Conservation (phyloP, 2,888 invertebrate genomes). For the Tricholauxania praeusta region DNA sequence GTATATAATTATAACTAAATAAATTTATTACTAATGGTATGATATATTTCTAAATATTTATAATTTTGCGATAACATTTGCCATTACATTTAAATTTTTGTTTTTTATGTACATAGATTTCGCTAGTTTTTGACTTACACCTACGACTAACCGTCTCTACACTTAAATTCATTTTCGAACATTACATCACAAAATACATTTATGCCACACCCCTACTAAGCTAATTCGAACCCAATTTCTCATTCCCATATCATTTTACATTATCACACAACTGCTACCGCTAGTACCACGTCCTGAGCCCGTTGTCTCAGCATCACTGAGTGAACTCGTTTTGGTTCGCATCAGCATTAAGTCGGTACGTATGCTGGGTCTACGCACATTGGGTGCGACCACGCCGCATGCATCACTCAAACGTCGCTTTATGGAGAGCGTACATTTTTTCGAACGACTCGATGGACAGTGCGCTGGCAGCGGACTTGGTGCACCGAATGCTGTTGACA, state of each 20-base stretch:
- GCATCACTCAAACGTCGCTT: constrained; percentile 87
- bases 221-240: neutral
- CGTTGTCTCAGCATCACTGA: constrained; percentile 76
- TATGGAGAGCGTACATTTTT: constrained; percentile 83
- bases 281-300: constrained; percentile 56
- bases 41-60: neutral
- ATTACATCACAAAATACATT: neutral
- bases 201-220: neutral
- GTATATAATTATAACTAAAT: constrained; percentile 21
- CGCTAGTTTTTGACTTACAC: too few relatives aligned
- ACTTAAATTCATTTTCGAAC: constrained; percentile 7
- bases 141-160: neutral
- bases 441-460: constrained; percentile 75
- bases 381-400: constrained; percentile 90
- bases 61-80: neutral
- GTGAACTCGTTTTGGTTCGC: constrained; percentile 83
- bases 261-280: constrained; percentile 58
- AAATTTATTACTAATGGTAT: neutral
- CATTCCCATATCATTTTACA: constrained; percentile 48
- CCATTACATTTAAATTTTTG: too few relatives aligned
- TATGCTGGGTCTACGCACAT: constrained; percentile 87
- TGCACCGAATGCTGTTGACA: constrained; percentile 81
- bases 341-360: constrained; percentile 90
- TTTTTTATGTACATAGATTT: too few relatives aligned
- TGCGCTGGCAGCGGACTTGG: constrained; percentile 81